Evolutionary conservation across 1,140 invertebrate species (phyloP), one percentile per base, ranked within the genome.

Genomic region (Tetramorium simillimum): DNA sequence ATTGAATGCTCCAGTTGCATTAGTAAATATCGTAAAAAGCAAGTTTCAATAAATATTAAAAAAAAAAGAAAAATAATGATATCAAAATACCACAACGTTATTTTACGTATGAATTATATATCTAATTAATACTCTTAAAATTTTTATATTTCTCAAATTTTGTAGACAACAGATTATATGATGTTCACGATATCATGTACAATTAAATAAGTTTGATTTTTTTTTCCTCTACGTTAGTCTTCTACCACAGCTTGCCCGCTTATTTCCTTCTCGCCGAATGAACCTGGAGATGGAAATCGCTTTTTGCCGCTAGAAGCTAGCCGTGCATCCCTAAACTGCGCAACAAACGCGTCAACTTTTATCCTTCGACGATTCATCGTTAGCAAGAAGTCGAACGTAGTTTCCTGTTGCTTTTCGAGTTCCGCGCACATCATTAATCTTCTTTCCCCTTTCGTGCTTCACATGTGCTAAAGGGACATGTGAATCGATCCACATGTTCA

Each of bases 381-480:
- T 84, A 84, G 53, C 80, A 84, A 84, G 69, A 75, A 84, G 69
- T 84, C 80, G 69, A 84, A 84, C 69, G 80, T 84, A 84, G 80
- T 75, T 75, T 84, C 80, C 80, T 75, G 69, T 75, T 72, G 69
- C 80, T 84, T 40, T 75, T 63, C 69, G 37, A 67, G 28, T 33
- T 43, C 43, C 53, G 69, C 53, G 80, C 69, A 40, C 80, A 75
- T 75, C 80, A 84, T 84, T 84, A 84, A 84, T 84, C 80, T 84
- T 75, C 63, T 69, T 81, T 53, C 69, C 53, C 80, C 69, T 72
- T 84, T 70, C 78, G 37, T 49, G 53, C 80, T 43, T 81, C 78
- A 70, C 78, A 46, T 70, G 80, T 60, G 80, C 80, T 84, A 84
- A 84, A 84, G 69, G 80, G 69, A 75, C 80, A 84, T 75, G 80